Evolutionary conservation across 2,113 vertebrate species (phyloP).

Genomic region (Elephantulus edwardii): DNA sequence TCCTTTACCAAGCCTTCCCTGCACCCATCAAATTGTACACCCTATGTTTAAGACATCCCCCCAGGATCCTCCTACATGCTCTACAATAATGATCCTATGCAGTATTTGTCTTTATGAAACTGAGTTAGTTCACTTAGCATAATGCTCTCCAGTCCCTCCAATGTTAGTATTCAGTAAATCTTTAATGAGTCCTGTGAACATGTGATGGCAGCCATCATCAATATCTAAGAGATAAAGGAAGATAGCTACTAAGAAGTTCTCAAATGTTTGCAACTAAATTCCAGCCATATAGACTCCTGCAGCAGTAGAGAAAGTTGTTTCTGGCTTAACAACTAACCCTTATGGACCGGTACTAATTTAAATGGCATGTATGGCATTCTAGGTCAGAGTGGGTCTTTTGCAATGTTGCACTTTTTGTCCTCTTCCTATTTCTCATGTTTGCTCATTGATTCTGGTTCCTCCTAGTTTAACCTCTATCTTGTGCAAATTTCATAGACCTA

Average conservation of each 20-base stretch:
- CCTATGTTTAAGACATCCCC: too few species aligned
- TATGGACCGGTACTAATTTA: background rate
- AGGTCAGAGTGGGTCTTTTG: slow-evolving; percentile 6
- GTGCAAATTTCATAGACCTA: background rate
- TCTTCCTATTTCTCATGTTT: background rate
- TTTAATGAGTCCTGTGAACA: background rate
- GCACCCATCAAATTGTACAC: too few species aligned
- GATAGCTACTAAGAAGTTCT: background rate
- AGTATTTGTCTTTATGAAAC: too few species aligned
- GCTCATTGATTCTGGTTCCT: background rate
- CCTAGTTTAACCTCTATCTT: slow-evolving; percentile 4
- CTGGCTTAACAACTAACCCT: background rate
- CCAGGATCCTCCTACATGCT: too few species aligned
- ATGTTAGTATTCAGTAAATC: slow-evolving; percentile 50
- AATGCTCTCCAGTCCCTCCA: too few species aligned
- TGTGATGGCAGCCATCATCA: background rate
- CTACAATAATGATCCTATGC: too few species aligned
- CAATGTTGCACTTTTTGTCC: slow-evolving; percentile 1
- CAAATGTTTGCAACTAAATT: background rate
- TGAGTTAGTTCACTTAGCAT: too few species aligned
- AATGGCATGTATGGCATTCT: background rate
- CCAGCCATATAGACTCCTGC: background rate
- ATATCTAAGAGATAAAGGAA: background rate
- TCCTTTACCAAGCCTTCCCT: too few species aligned
- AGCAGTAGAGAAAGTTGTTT: background rate